These are phyloP conservation scores for Meteorus cinctellus DNA, from an alignment of 2,888 invertebrate genomes.

Conservation along the genomic window DNA sequence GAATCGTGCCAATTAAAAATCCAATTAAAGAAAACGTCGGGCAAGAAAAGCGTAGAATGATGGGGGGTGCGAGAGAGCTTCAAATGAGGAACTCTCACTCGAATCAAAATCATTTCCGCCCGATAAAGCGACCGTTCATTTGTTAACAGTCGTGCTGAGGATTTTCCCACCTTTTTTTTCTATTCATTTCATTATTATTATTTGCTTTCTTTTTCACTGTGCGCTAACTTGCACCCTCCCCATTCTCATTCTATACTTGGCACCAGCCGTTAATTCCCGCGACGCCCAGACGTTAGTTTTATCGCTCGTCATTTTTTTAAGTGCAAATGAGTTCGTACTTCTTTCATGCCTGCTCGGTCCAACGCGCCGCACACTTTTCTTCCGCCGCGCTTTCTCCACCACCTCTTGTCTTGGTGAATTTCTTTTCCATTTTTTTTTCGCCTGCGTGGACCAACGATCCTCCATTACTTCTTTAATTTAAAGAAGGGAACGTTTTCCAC, in stretches of 20 bases:
- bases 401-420: constrained; percentile 38
- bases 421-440: constrained; percentile 27
- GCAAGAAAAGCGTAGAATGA: constrained; percentile 39
- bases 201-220: constrained; percentile 35
- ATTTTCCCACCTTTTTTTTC: constrained; percentile 46
- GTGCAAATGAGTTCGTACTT: constrained; percentile 70
- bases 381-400: constrained; percentile 39
- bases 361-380: constrained; percentile 41
- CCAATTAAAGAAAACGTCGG: constrained; percentile 69
- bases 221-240: constrained; percentile 27
- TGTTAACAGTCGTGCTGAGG: constrained; percentile 65
- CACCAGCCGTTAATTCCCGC: constrained; percentile 51
- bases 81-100: constrained; percentile 64
- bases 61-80: constrained; percentile 56
- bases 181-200: constrained; percentile 30
- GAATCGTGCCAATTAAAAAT: constrained; percentile 71
- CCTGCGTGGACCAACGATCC: constrained; percentile 51
- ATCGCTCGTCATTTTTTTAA: constrained; percentile 72
- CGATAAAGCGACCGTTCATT: constrained; percentile 71
- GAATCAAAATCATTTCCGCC: constrained; percentile 71
- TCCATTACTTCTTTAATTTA: constrained; percentile 67
- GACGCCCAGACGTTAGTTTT: constrained; percentile 65
- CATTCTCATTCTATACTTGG: constrained; percentile 39
- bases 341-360: constrained; percentile 23
- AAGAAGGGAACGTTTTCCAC: constrained; percentile 64